These are phyloP conservation scores for Apamea monoglypha DNA, from an alignment of 2,888 invertebrate species.

Conservation along the genomic window DNA sequence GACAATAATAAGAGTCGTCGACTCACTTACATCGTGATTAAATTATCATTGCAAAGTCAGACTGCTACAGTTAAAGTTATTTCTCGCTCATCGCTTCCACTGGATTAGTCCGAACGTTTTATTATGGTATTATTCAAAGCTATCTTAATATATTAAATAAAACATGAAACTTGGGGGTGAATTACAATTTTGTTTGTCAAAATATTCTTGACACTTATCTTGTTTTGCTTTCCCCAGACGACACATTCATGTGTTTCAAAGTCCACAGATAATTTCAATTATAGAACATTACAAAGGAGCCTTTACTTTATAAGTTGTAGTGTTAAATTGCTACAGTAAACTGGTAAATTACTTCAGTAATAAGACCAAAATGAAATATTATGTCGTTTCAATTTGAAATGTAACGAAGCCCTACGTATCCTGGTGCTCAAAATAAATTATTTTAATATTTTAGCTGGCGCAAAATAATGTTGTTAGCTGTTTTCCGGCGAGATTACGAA, in stretches of 20 bases:
- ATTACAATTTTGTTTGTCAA: conserved; percentile 29
- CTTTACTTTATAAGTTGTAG: conserved; percentile 25
- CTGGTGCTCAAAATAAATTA: conserved; percentile 85
- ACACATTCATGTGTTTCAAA: conserved; percentile 1
- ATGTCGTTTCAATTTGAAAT: conserved; percentile 69
- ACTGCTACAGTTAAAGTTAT: conserved; percentile 76
- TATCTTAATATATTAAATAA: conserved; percentile 59
- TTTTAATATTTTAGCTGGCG: conserved; percentile 87
- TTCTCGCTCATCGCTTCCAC: conserved; percentile 74
- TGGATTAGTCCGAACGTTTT: conserved; percentile 74
- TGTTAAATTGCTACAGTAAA: conserved; percentile 52
- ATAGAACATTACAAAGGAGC: not conserved
- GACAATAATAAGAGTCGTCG: conserved; percentile 80
- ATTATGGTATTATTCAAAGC: conserved; percentile 73
- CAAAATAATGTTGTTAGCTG: conserved; percentile 88
- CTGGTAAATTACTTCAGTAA: conserved; percentile 62
- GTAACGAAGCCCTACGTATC: conserved; percentile 73
- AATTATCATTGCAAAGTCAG: conserved; percentile 89
- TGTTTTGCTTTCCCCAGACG: not conserved
- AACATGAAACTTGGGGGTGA: conserved; percentile 38
- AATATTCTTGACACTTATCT: conserved; percentile 33
- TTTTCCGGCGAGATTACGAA: conserved; percentile 89
- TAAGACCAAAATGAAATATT: conserved; percentile 68
- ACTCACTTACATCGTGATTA: conserved; percentile 85
- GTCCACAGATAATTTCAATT: not conserved